Base-by-base conservation (phyloP, 2,797 vertebrate species). In the Loris lydekkerianus region DNA sequence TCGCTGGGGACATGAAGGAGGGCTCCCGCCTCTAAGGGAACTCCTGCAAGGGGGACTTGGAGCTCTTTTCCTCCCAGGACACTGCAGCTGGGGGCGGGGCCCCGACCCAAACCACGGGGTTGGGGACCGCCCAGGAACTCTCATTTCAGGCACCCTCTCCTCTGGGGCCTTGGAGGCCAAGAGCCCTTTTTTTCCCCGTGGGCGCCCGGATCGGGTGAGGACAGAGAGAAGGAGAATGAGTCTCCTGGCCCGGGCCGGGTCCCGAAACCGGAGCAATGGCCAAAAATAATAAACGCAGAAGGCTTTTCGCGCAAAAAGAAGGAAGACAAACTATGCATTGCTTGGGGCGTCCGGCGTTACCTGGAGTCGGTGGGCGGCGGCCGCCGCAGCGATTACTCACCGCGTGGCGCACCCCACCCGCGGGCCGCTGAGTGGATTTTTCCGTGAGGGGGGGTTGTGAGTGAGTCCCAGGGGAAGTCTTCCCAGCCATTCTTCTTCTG, bases 361-460 rank as follows among this genome's bases (percentile, higher is more conserved):
- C 97, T 98, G 97, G 73, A 96, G 96, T 86, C 72, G 69, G 96
- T 96, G 95, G 97, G 97, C 97, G 96, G 95, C 20, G 97, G 95
- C 96, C 93, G 94, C 76, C 86, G 5, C 31, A 93, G 94, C 58
- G 94, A 97, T 98, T 98, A 98, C 96, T 98, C 96, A 98, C 94
- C 67, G 92, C 96, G 95, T 94, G 97, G 97, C 97, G 93, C 97
- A 96, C 97, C 97, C 97, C 97, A 97, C 97, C 97, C 97, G 97
- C 96, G 96, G 97, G 97, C 97, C 97, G 96, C 96, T 97, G 97
- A 97, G 97, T 89, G 94, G 94, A 93, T 97, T 97, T 98, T 98
- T 98, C 97, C 97, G 96, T 89, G 97, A 53, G 49, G 91, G 92
- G 61, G 76, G 81, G 86, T 63, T 81, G 93, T 83, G 77, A 75